Evolutionary conservation across 2,888 invertebrate genomes (phyloP).

Genomic region (Chrysina gloriosa): DNA sequence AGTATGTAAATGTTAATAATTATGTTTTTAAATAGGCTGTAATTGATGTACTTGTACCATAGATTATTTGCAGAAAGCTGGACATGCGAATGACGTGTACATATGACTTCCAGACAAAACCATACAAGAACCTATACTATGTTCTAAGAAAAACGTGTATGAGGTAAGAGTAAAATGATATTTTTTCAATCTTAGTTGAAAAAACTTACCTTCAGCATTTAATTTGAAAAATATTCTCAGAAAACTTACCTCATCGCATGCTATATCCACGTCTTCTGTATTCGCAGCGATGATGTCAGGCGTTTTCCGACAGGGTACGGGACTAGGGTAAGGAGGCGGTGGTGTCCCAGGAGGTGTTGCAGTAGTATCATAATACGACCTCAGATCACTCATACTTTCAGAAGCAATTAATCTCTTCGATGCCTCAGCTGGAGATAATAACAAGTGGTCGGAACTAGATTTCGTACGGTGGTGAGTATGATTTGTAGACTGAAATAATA

Average conservation of each 20-base stretch:
- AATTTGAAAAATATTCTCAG: too few relatives aligned
- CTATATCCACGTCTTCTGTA: conserved; percentile 54
- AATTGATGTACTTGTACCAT: too few relatives aligned
- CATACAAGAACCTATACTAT: neutral
- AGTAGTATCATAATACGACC: conserved; percentile 64
- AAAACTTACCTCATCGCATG: conserved; percentile 52
- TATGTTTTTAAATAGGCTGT: too few relatives aligned
- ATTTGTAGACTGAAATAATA: conserved; percentile 62
- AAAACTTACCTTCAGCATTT: too few relatives aligned
- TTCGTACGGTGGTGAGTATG: conserved; percentile 74
- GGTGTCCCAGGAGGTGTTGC: conserved; percentile 88
- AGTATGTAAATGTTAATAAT: too few relatives aligned
- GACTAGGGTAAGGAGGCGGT: conserved; percentile 82
- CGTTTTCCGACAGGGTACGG: conserved; percentile 56
- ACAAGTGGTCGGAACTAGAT: conserved; percentile 71
- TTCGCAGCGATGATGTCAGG: conserved; percentile 49
- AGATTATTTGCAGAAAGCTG: too few relatives aligned
- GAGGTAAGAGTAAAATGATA: too few relatives aligned
- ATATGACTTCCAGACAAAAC: too few relatives aligned
- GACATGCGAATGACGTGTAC: too few relatives aligned
- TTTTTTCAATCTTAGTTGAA: too few relatives aligned
- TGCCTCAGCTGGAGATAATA: conserved; percentile 62
- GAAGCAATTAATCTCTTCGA: conserved; percentile 68
- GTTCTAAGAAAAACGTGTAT: neutral
- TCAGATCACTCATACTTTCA: conserved; percentile 72